Evolutionary conservation across 2,113 vertebrate species (phyloP).

Genomic region (Morone chrysops): DNA sequence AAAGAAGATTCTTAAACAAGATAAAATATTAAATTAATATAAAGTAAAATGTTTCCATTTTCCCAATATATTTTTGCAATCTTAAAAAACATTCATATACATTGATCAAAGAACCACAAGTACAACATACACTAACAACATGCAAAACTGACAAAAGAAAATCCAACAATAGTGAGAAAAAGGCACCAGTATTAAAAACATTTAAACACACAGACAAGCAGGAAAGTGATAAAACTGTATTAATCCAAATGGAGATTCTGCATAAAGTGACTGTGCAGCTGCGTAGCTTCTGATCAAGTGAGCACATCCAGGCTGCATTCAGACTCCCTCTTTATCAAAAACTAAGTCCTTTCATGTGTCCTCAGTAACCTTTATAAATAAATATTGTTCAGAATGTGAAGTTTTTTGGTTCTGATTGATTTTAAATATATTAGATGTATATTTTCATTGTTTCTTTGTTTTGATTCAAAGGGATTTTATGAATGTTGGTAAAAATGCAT

Average conservation of each 20-base stretch:
- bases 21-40: conserved; percentile 18
- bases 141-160: conserved; percentile 26
- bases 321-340: conserved; percentile 6
- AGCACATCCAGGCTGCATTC: background rate
- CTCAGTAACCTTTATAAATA: background rate
- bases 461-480: background rate
- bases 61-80: background rate
- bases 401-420: background rate
- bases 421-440: background rate
- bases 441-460: background rate
- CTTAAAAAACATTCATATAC: conserved; percentile 36
- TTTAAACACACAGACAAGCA: background rate
- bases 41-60: background rate
- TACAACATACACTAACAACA: conserved; percentile 19
- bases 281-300: too few relatives aligned
- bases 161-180: conserved; percentile 10
- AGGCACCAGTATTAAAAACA: conserved; percentile 48
- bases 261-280: conserved; percentile 12
- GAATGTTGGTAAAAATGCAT: background rate
- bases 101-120: conserved; percentile 17
- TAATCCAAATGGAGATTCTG: conserved; percentile 7
- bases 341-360: background rate
- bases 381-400: background rate
- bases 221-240: background rate
- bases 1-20: too few relatives aligned